A percentile compares a stretch with the other conserved stretches of the same genome.
Conservation (phyloP, 2,797 vertebrate genomes). For the Coilia nasus region DNA sequence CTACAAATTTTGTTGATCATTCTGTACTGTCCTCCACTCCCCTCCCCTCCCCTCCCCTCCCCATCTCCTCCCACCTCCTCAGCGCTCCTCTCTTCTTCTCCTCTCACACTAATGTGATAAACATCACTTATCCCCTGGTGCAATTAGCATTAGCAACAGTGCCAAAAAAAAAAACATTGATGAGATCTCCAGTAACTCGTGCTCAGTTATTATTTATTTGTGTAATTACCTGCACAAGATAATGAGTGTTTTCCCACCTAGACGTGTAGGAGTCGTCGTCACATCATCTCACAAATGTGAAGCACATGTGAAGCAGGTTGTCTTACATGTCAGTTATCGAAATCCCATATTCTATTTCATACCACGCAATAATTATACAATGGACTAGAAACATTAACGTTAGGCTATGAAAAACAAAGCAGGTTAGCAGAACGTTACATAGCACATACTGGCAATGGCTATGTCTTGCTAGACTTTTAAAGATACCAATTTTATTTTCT, state of each 20-base stretch:
- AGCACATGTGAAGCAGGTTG: too few relatives aligned
- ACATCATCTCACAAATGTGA: background rate
- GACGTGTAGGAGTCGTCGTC: background rate
- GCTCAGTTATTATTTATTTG: constrained; percentile 48
- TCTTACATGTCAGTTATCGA: too few relatives aligned
- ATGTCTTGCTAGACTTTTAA: too few relatives aligned
- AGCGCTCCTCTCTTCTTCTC: background rate
- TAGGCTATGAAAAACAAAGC: too few relatives aligned
- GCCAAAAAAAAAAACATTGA: constrained; percentile 21
- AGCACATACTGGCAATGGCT: too few relatives aligned
- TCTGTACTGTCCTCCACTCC: too few relatives aligned
- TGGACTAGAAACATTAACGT: too few relatives aligned
- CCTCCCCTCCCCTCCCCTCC: background rate
- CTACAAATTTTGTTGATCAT: too few relatives aligned
- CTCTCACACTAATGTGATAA: constrained; percentile 31
- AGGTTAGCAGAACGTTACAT: too few relatives aligned
- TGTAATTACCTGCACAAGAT: constrained; percentile 37
- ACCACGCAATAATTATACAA: too few relatives aligned
- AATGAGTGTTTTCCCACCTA: constrained; percentile 35
- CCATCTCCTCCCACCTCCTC: background rate
- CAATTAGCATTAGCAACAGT: constrained; percentile 43
- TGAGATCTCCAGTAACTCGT: constrained; percentile 26
- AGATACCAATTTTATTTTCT: too few relatives aligned
- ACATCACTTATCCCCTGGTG: constrained; percentile 27
- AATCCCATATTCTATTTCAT: too few relatives aligned